These are phyloP conservation scores for Diarsia brunnea DNA, from an alignment of 2,888 invertebrate species.

Conservation along the genomic window DNA sequence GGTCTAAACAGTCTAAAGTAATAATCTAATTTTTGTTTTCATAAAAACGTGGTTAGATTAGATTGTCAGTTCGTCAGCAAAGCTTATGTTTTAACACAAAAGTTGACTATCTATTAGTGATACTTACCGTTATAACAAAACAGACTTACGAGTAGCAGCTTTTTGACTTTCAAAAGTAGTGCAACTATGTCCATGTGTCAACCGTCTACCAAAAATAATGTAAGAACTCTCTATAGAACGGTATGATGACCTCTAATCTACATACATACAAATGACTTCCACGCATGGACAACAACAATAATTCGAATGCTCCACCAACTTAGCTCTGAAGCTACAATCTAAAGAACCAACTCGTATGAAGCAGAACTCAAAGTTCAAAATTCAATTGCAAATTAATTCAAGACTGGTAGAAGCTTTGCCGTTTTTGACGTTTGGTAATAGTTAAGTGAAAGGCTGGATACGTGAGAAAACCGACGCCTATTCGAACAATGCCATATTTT, in stretches of 20 bases:
- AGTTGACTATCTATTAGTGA: constrained; percentile 29
- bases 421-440: constrained; percentile 84
- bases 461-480: constrained; percentile 89
- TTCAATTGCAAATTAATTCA: constrained; percentile 48
- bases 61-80: not conserved
- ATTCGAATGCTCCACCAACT: constrained; percentile 79
- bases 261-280: constrained; percentile 88
- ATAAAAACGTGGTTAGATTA: not conserved
- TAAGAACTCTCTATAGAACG: constrained; percentile 81
- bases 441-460: constrained; percentile 88
- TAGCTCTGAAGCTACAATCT: constrained; percentile 40
- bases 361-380: constrained; percentile 71
- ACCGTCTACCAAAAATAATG: constrained; percentile 78
- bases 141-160: constrained; percentile 63
- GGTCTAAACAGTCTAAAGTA: not conserved
- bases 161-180: constrained; percentile 74
- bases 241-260: constrained; percentile 89
- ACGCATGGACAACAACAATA: constrained; percentile 88
- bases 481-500: constrained; percentile 89
- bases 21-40: too few relatives aligned
- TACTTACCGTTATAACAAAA: constrained; percentile 59
- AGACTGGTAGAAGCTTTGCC: constrained; percentile 51
- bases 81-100: constrained; percentile 7
- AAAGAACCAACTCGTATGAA: constrained; percentile 52
- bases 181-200: constrained; percentile 81